Conservation (phyloP, 2,113 vertebrate species). For the Scophthalmus maximus region DNA sequence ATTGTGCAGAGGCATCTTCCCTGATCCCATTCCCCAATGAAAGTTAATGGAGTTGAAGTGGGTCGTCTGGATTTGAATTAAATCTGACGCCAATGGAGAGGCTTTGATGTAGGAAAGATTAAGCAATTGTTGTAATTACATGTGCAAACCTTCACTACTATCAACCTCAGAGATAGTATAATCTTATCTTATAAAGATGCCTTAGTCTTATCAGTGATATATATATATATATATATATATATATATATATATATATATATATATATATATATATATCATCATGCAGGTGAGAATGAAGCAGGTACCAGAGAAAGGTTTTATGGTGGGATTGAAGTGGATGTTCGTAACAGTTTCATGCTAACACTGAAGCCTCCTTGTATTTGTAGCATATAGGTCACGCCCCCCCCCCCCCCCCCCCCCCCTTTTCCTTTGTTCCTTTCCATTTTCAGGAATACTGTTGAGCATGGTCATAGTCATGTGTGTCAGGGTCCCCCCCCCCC, state of each 20-base stretch:
- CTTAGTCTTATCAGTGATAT: too few relatives aligned
- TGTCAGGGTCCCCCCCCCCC: neutral
- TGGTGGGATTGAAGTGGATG: neutral
- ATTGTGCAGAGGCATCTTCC: slow-evolving; percentile 66
- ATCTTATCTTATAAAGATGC: neutral
- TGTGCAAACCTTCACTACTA: slow-evolving; percentile 34
- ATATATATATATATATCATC: too few relatives aligned
- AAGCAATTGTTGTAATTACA: slow-evolving; percentile 60
- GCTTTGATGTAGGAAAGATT: slow-evolving; percentile 71
- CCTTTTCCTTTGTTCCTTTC: too few relatives aligned
- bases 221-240: too few relatives aligned
- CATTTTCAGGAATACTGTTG: slow-evolving; percentile 1
- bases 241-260: too few relatives aligned
- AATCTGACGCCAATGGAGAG: slow-evolving; percentile 60
- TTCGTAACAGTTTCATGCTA: neutral
- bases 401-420: too few relatives aligned
- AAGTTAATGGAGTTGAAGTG: slow-evolving; percentile 78
- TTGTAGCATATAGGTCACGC: neutral
- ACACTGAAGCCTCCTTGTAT: neutral
- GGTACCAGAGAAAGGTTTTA: slow-evolving; percentile 5
- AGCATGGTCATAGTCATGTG: neutral
- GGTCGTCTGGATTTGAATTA: slow-evolving; percentile 68
- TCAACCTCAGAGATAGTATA: slow-evolving; percentile 30
- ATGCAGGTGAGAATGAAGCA: neutral
- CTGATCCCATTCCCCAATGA: slow-evolving; percentile 66